A percentile compares a stretch with the other conserved stretches of the same genome.
Evolutionary conservation across 1,140 invertebrate species (phyloP).

Genomic region (Pantala flavescens): DNA sequence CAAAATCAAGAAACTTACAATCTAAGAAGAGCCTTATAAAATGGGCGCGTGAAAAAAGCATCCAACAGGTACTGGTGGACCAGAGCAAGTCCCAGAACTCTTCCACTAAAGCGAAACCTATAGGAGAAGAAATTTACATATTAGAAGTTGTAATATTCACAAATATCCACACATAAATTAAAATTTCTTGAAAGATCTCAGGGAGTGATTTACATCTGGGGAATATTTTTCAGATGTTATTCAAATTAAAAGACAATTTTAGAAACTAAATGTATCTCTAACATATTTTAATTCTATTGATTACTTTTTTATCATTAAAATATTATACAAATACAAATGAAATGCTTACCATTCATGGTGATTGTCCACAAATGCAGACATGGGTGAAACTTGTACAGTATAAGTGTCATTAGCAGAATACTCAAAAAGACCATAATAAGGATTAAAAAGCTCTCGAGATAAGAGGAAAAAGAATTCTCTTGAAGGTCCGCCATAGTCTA

Average conservation of each 20-base stretch:
- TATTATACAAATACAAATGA: no score
- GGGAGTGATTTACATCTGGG: no score
- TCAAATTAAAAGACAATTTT: no score
- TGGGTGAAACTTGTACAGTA: conserved; percentile 93
- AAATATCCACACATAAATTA: no score
- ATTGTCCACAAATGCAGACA: conserved; percentile 97
- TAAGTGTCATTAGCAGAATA: conserved; percentile 97
- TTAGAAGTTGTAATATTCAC: no score
- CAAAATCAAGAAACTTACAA: conserved; percentile 43
- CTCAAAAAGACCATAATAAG: conserved; percentile 96
- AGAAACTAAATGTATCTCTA: no score
- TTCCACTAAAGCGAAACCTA: conserved; percentile 89
- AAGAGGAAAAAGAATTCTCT: conserved; percentile 95
- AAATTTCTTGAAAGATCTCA: no score
- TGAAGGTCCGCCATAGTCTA: conserved; percentile 94
- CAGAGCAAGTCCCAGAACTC: conserved; percentile 83
- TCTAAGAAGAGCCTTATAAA: conserved; percentile 88
- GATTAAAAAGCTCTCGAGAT: conserved; percentile 93
- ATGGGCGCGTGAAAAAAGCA: conserved; percentile 92
- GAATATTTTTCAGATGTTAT: no score
- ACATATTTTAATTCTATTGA: no score
- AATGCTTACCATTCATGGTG: conserved; percentile 79
- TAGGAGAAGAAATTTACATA: conserved; percentile 20
- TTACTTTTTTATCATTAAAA: no score
- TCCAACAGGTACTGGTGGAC: conserved; percentile 95